Evolutionary conservation across 2,888 invertebrate genomes (phyloP).

Genomic region (Scelioninae gen. 1): DNA sequence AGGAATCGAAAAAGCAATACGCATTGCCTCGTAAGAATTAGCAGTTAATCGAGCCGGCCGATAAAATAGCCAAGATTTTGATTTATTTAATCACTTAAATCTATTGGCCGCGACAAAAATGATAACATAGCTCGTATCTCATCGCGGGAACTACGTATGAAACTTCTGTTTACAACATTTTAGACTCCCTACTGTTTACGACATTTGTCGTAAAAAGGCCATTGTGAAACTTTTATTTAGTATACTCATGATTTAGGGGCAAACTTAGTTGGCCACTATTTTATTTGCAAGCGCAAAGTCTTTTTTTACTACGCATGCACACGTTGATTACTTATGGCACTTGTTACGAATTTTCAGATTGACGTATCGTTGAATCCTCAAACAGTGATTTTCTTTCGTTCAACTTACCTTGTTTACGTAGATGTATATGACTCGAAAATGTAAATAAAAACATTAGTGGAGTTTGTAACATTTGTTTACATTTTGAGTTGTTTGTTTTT

Average conservation of each 20-base stretch:
- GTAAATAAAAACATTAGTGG: too few species aligned
- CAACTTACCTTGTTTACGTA: not conserved
- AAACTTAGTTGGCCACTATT: conserved; percentile 67
- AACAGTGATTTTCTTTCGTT: not conserved
- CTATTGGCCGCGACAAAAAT: conserved; percentile 66
- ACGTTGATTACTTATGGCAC: conserved; percentile 57
- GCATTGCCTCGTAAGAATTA: conserved; percentile 39
- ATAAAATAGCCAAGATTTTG: conserved; percentile 40
- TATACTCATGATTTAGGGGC: conserved; percentile 67
- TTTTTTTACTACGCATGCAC: conserved; percentile 46
- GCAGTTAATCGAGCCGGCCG: conserved; percentile 39
- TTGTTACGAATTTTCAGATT: conserved; percentile 33
- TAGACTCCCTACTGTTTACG: conserved; percentile 70
- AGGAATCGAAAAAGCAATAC: conserved; percentile 14
- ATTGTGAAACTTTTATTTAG: conserved; percentile 71
- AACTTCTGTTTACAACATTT: conserved; percentile 72
- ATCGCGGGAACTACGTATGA: conserved; percentile 60
- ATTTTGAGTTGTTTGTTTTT: too few species aligned
- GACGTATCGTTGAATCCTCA: conserved; percentile 8
- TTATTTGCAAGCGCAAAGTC: conserved; percentile 54
- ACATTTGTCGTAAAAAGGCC: conserved; percentile 71
- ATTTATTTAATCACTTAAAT: conserved; percentile 63
- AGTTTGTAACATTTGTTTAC: too few species aligned
- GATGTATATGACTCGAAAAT: too few species aligned
- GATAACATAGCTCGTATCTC: conserved; percentile 67